These are phyloP conservation scores for Macrophya annulata DNA, from an alignment of 2,888 invertebrate genomes.

Conservation along the genomic window DNA sequence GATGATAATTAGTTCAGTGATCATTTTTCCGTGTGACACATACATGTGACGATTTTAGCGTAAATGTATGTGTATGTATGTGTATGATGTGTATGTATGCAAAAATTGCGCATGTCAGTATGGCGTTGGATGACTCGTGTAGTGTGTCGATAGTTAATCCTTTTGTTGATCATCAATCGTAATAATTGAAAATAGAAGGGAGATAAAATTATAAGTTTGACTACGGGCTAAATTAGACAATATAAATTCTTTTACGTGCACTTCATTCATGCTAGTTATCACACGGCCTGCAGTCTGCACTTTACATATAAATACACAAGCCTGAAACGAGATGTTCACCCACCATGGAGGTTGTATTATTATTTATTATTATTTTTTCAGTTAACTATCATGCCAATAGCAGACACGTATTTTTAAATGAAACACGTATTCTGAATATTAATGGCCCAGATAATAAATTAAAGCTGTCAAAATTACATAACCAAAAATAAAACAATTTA, in stretches of 20 bases:
- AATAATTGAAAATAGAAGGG: slow-evolving; percentile 7
- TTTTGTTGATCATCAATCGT: slow-evolving; percentile 40
- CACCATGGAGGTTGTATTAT: slow-evolving; percentile 72
- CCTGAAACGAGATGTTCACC: slow-evolving; percentile 70
- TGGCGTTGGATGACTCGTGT: slow-evolving; percentile 76
- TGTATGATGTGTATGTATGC: neutral
- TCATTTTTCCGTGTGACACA: neutral
- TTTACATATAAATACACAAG: slow-evolving; percentile 33
- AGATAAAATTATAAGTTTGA: neutral
- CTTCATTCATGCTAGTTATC: slow-evolving; percentile 42
- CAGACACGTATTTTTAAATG: neutral
- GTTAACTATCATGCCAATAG: slow-evolving; percentile 24
- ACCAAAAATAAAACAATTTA: slow-evolving; percentile 6
- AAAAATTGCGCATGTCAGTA: slow-evolving; percentile 64
- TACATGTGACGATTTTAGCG: neutral
- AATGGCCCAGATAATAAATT: neutral
- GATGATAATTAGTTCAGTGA: neutral
- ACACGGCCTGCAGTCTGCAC: slow-evolving; percentile 19
- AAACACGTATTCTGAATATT: neutral
- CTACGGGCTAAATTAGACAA: neutral
- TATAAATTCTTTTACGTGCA: slow-evolving; percentile 51
- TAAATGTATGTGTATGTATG: neutral
- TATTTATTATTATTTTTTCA: slow-evolving; percentile 33
- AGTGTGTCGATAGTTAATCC: slow-evolving; percentile 70
- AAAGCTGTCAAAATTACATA: slow-evolving; percentile 42